Conservation (phyloP, 2,888 invertebrate genomes). For the Amphipoea lucens region DNA sequence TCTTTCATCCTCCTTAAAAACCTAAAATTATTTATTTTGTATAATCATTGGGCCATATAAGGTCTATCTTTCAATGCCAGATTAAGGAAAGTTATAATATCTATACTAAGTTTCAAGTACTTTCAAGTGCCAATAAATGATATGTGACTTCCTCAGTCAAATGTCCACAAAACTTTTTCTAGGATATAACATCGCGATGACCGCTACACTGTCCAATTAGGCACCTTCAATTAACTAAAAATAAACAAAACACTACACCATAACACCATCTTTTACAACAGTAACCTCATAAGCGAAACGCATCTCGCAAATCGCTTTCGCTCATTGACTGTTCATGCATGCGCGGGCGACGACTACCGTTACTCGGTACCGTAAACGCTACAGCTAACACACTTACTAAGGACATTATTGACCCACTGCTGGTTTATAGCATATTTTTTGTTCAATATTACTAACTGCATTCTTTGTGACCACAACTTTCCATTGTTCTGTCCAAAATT, state of each 20-base stretch:
- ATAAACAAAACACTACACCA: background rate
- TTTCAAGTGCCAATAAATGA: background rate
- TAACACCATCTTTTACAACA: background rate
- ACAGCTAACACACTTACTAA: constrained; percentile 62
- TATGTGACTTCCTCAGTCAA: background rate
- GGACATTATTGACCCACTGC: constrained; percentile 61
- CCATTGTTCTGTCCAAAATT: background rate
- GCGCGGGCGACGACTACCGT: constrained; percentile 64
- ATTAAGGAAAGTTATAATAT: background rate
- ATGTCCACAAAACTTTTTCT: background rate
- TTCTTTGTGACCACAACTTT: background rate
- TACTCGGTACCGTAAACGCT: constrained; percentile 70
- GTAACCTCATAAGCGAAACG: constrained; percentile 16
- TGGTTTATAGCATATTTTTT: constrained; percentile 3
- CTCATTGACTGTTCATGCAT: constrained; percentile 29
- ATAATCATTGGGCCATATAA: background rate
- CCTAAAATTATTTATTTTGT: background rate
- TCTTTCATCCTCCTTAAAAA: background rate
- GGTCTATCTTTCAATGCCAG: background rate
- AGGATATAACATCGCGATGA: background rate
- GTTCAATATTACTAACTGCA: background rate
- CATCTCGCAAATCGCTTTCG: constrained; percentile 46
- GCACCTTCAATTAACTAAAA: background rate
- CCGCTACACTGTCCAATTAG: background rate
- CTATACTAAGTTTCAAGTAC: background rate